A percentile compares a stretch with the other conserved stretches of the same genome.
These are phyloP conservation scores for Hymenopus coronatus DNA, from an alignment of 2,888 invertebrate species.

Conservation along the genomic window DNA sequence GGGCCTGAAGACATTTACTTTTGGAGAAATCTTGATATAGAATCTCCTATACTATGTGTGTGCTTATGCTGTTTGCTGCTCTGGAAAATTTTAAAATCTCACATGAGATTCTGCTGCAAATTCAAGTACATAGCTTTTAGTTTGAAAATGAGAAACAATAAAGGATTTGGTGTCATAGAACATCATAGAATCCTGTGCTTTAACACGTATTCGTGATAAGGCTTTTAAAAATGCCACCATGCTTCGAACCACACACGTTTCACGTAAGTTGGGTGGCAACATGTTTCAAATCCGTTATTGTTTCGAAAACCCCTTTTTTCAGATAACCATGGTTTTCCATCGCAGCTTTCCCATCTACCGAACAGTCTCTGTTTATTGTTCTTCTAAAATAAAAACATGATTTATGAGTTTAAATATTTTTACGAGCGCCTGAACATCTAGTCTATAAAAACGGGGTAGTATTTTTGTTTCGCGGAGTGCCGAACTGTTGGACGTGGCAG, in stretches of 20 bases:
- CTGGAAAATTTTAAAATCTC: too few relatives aligned
- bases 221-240: too few relatives aligned
- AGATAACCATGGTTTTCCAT: neutral
- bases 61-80: too few relatives aligned
- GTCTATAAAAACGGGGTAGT: neutral
- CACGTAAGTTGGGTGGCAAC: neutral
- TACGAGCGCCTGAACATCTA: neutral
- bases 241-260: neutral
- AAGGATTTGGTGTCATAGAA: too few relatives aligned
- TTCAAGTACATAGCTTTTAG: too few relatives aligned
- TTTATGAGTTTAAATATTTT: neutral
- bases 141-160: too few relatives aligned
- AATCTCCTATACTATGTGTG: too few relatives aligned
- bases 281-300: neutral
- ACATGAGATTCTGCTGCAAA: too few relatives aligned
- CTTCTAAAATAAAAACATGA: neutral
- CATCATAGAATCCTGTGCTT: too few relatives aligned
- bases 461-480: neutral
- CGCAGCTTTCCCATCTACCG: neutral
- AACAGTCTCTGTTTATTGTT: neutral
- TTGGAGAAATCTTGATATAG: too few relatives aligned
- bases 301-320: neutral
- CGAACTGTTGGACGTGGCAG: neutral
- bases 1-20: too few relatives aligned
- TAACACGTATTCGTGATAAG: too few relatives aligned